Evolutionary conservation across 2,888 invertebrate species (phyloP).

Genomic region (Mythimna vitellina): DNA sequence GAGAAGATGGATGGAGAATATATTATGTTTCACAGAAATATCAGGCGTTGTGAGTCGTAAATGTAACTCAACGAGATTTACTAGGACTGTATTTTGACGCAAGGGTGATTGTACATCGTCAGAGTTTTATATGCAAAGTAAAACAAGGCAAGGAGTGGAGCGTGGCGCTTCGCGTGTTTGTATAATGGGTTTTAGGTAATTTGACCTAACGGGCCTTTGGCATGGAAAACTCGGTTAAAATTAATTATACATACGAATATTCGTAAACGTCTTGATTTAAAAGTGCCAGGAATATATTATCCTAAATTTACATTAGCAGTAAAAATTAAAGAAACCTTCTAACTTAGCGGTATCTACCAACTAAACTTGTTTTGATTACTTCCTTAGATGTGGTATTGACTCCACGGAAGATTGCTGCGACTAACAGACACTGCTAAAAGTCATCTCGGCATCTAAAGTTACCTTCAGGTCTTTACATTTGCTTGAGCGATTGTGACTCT

Average conservation of each 20-base stretch:
- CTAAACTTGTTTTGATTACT: not conserved
- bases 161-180: slow-evolving; percentile 74
- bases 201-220: slow-evolving; percentile 69
- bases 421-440: too few relatives aligned
- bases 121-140: slow-evolving; percentile 70
- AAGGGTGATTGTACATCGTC: slow-evolving; percentile 49
- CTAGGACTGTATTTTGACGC: slow-evolving; percentile 46
- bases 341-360: not conserved
- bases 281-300: slow-evolving; percentile 33
- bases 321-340: not conserved
- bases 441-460: too few relatives aligned
- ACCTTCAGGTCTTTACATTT: too few relatives aligned
- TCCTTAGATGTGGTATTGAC: not conserved
- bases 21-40: slow-evolving; percentile 32
- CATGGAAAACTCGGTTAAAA: slow-evolving; percentile 71
- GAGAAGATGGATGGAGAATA: slow-evolving; percentile 22
- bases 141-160: slow-evolving; percentile 66
- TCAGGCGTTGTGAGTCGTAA: slow-evolving; percentile 47
- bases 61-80: slow-evolving; percentile 42
- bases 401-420: too few relatives aligned
- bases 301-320: slow-evolving; percentile 8
- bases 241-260: slow-evolving; percentile 67
- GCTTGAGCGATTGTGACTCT: too few relatives aligned
- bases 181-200: slow-evolving; percentile 74
- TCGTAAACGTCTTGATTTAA: slow-evolving; percentile 53